Evolutionary conservation across 2,797 vertebrate species (phyloP).

Genomic region (Hyperoplus lanceolatus): DNA sequence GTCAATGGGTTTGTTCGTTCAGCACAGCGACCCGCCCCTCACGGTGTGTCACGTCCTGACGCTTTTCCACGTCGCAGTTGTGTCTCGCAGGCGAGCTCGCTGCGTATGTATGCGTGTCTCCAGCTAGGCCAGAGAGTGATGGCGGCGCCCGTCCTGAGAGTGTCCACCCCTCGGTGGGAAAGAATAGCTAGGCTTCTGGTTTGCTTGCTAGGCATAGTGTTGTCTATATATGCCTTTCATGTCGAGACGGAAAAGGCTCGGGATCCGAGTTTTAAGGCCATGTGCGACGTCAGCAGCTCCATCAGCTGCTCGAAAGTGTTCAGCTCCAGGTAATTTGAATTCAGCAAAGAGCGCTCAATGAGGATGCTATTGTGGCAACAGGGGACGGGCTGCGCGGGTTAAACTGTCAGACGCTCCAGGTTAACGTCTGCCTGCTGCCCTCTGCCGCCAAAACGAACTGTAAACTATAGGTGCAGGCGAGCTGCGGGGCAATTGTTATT

Average conservation of each 20-base stretch:
- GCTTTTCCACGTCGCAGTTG: constrained; percentile 73
- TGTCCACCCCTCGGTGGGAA: constrained; percentile 98
- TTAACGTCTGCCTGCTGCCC: constrained; percentile 19
- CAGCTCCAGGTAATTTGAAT: constrained; percentile 94
- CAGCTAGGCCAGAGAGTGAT: constrained; percentile 91
- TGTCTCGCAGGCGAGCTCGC: constrained; percentile 73
- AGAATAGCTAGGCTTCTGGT: constrained; percentile 93
- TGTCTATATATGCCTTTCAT: constrained; percentile 95
- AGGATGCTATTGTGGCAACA: constrained; percentile 70
- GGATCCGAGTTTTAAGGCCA: constrained; percentile 89
- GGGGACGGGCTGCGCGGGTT: constrained; percentile 66
- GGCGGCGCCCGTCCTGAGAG: constrained; percentile 99
- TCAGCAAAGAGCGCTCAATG: constrained; percentile 78
- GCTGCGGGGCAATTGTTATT: neutral
- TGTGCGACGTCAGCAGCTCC: constrained; percentile 94
- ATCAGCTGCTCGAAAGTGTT: constrained; percentile 98
- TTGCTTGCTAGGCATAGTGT: constrained; percentile 92
- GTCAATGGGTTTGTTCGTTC: neutral
- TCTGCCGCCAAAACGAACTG: neutral
- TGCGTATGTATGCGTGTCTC: constrained; percentile 86
- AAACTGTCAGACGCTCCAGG: constrained; percentile 56
- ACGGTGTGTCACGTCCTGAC: constrained; percentile 67
- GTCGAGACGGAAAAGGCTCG: constrained; percentile 93
- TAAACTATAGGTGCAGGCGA: neutral
- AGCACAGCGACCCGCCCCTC: constrained; percentile 72